Conservation (phyloP, 1,140 invertebrate species). For the Bombus fervidus region DNA sequence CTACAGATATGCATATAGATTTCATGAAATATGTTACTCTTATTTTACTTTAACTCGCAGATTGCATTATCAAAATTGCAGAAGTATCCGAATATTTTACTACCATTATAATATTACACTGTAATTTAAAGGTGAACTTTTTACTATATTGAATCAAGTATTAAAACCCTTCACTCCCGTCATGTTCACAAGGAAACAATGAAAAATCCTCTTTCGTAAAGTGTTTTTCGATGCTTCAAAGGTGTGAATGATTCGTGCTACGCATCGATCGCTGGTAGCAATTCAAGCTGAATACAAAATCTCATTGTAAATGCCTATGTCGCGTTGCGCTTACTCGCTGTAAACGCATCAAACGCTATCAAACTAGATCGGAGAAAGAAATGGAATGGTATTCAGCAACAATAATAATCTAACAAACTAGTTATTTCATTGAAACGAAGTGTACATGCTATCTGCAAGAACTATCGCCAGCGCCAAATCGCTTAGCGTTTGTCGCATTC, state of each 20-base stretch:
- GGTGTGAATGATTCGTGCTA: constrained; percentile 49
- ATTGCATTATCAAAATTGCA: background rate
- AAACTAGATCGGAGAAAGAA: constrained; percentile 1
- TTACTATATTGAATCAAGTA: background rate
- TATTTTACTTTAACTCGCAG: background rate
- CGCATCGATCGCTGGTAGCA: constrained; percentile 63
- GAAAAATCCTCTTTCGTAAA: constrained; percentile 18
- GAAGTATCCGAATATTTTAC: background rate
- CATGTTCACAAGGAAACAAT: background rate
- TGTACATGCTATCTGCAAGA: constrained; percentile 40
- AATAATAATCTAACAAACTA: background rate
- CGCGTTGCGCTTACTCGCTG: constrained; percentile 6
- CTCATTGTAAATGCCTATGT: background rate
- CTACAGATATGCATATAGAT: background rate
- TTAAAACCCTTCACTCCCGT: too few relatives aligned
- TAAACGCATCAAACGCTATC: background rate
- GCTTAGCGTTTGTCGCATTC: constrained; percentile 55
- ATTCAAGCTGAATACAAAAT: background rate
- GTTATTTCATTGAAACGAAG: background rate
- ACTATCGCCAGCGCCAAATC: constrained; percentile 30
- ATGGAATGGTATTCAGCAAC: constrained; percentile 10
- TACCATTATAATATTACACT: background rate
- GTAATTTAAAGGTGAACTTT: background rate
- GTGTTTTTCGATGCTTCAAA: constrained; percentile 5
- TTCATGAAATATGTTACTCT: background rate